Percentiles rank a stretch among this genome's conserved stretches.
phyloP scores from a whole-genome alignment of 2,797 vertebrate species.

The Yasuhikotakia modesta region DNA sequence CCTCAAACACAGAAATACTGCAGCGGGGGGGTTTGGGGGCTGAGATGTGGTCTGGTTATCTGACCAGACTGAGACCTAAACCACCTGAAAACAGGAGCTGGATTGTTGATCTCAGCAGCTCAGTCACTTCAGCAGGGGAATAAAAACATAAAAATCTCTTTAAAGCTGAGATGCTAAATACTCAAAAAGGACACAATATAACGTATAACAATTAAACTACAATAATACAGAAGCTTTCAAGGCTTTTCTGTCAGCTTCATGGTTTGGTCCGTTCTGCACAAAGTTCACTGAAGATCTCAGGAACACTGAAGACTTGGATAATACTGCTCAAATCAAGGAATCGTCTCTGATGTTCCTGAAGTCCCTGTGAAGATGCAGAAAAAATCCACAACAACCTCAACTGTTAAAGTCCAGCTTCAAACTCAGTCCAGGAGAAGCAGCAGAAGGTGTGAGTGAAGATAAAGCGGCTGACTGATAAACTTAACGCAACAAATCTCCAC shows the following conservation, averaged over 20 bases:
- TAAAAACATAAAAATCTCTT: too few relatives aligned
- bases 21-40: neutral
- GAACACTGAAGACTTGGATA: too few relatives aligned
- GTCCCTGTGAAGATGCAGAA: neutral
- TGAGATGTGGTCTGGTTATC: too few relatives aligned
- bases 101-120: too few relatives aligned
- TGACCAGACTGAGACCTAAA: too few relatives aligned
- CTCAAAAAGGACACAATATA: neutral
- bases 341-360: neutral
- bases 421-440: too few relatives aligned
- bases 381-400: neutral
- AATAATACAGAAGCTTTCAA: conserved; percentile 20
- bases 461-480: too few relatives aligned
- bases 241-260: neutral
- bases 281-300: too few relatives aligned
- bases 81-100: too few relatives aligned
- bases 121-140: too few relatives aligned
- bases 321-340: neutral
- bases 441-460: too few relatives aligned
- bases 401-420: neutral
- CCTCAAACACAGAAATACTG: neutral
- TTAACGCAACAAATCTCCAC: too few relatives aligned
- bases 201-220: neutral
- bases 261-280: conserved; percentile 27
- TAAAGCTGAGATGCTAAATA: conserved; percentile 22